Evolutionary conservation across 2,797 vertebrate species (phyloP), one percentile per base, ranked within the genome.

Genomic region (Rhabdomys pumilio): DNA sequence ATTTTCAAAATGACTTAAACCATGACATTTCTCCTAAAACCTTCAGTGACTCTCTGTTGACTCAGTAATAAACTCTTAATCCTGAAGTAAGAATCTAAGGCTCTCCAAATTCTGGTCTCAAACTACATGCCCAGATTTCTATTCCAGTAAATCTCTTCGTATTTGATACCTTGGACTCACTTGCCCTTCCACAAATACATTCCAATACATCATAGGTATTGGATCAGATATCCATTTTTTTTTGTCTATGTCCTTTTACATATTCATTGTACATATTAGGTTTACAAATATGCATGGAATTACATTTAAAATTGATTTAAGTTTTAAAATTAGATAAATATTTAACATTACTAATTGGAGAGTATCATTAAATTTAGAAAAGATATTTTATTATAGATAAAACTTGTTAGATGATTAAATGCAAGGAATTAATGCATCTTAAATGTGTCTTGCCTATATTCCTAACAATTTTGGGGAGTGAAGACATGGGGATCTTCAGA

Each of bases 1-100:
- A 73, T 79, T 96, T 94, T 84, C 31, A 77, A 55, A 93, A 80
- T 89, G 31, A 8, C 67, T 83, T 73, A 89, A 84, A 79, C 14
- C 22, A 65, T 85, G 47, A 50, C 38, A 89, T 44, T 41, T 29
- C n/a, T 41, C 76, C 59, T 65, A 92, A 85, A 85, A 57, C 31
- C 17, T 76, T 75, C 69, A 92, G 59, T 86, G 29, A 83, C 79
- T 94, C 55, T 88, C 17, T 26, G 57, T 77, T 77, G 55, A 94
- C 55, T 92, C 44, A 89, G 83, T 26, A 89, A 65, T 80, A 57
- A 65, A 80, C 83, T 91, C 50, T 38, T 26, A 91, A 55, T 93
- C 67, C 5, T 88, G 3, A 91, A 76, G 53, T 24, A 83, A 72
- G 13, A 87, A 65, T 47, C n/a, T n/a, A 77, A 90, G 29, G 5